phyloP scores from a whole-genome alignment of 2,113 vertebrate genomes.

The Mesocricetus auratus region DNA sequence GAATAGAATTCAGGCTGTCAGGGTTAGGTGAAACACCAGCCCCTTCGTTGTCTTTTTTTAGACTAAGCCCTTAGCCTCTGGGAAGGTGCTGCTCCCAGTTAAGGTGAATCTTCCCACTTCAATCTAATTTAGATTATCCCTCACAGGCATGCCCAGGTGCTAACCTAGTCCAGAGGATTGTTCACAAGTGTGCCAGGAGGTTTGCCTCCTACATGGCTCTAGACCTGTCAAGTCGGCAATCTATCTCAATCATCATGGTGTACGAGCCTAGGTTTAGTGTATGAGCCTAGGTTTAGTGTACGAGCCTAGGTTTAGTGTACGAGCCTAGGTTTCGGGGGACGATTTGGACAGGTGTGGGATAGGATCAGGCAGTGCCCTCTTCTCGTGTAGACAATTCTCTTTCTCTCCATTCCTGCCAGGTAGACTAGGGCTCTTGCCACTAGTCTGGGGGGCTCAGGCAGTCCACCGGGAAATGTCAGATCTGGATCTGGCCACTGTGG shows the following conservation, averaged over 20 bases:
- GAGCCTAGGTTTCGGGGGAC: background rate
- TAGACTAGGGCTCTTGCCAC: background rate
- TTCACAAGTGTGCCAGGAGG: background rate
- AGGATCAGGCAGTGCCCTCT: background rate
- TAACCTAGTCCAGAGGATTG: background rate
- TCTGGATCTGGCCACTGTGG: background rate
- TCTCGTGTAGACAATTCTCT: background rate
- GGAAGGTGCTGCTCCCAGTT: background rate
- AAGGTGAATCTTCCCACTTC: background rate
- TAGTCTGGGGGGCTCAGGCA: background rate
- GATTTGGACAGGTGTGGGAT: background rate
- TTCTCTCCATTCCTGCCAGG: fast-evolving
- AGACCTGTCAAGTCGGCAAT: background rate
- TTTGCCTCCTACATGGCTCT: background rate
- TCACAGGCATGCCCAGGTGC: background rate
- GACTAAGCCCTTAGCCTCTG: background rate
- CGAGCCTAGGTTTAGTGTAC: background rate
- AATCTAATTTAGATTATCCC: background rate
- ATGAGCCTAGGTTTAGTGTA: background rate
- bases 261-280: background rate
- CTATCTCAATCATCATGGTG: background rate
- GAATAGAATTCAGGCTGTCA: background rate
- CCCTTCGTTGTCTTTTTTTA: background rate
- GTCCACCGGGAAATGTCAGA: background rate
- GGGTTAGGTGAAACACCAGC: background rate